A percentile compares a stretch with the other conserved stretches of the same genome.
Evolutionary conservation across 2,797 vertebrate species (phyloP).

Genomic region (Sardinella longiceps): DNA sequence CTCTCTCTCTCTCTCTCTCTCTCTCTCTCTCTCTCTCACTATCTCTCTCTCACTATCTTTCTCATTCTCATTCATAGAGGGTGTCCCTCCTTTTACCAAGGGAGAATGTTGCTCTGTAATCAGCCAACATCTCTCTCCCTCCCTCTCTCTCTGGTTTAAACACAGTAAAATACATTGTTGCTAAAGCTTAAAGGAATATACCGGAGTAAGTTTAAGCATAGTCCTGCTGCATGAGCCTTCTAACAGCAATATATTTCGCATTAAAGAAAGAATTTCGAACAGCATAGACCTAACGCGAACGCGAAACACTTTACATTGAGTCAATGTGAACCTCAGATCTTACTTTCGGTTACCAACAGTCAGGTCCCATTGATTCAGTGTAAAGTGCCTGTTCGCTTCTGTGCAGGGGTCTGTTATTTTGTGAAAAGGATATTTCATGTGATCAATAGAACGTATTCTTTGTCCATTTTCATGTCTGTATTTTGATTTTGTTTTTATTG

Average conservation of each 20-base stretch:
- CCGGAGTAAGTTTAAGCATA: no score
- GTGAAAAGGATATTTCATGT: not conserved
- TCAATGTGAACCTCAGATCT: no score
- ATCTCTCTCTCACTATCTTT: not conserved
- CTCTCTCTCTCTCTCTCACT: not conserved
- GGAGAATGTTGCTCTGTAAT: not conserved
- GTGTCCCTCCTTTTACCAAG: not conserved
- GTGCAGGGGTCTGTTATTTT: not conserved
- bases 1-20: not conserved
- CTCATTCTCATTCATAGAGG: conserved; percentile 6
- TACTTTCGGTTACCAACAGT: no score
- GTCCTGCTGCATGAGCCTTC: no score
- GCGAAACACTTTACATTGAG: no score
- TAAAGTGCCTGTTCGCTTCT: no score
- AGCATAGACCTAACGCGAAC: no score
- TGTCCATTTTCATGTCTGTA: not conserved
- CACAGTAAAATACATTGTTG: no score
- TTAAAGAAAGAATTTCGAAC: no score
- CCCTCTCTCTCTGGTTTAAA: not conserved
- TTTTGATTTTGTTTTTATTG: not conserved
- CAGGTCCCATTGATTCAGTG: no score
- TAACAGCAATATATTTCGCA: no score
- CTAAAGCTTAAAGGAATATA: no score
- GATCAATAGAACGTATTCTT: not conserved
- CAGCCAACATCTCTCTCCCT: not conserved